phyloP scores from a whole-genome alignment of 2,888 invertebrate genomes.

The Operophtera brumata region DNA sequence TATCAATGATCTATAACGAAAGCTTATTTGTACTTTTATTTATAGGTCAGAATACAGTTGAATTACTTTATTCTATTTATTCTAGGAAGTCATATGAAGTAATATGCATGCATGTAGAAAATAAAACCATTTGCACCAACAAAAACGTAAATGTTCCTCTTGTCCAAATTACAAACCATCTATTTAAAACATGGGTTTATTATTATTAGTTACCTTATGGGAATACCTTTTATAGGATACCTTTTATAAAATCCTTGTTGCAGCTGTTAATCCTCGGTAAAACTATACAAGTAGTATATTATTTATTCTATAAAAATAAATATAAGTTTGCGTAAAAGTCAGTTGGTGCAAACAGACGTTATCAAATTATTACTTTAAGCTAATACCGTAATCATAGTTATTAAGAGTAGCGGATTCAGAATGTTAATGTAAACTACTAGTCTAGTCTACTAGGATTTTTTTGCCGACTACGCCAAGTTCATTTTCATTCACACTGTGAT shows the following conservation, averaged over 20 bases:
- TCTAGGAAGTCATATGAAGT: background rate
- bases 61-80: background rate
- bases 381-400: constrained; percentile 6
- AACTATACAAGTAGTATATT: too few relatives aligned
- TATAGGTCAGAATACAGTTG: too few relatives aligned
- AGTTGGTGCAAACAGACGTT: background rate
- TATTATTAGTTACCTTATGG: too few relatives aligned
- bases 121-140: background rate
- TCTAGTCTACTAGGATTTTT: constrained; percentile 10
- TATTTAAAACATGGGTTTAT: too few relatives aligned
- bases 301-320: too few relatives aligned
- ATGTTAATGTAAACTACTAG: constrained; percentile 6
- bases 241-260: too few relatives aligned
- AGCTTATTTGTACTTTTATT: too few relatives aligned
- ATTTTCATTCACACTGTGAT: constrained; percentile 27
- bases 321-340: too few relatives aligned
- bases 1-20: too few relatives aligned
- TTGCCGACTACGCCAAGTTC: background rate
- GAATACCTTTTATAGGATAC: too few relatives aligned
- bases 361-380: background rate
- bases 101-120: background rate
- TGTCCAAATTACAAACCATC: too few relatives aligned
- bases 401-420: constrained; percentile 8
- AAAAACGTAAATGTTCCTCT: background rate
- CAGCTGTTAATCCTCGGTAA: too few relatives aligned